A percentile compares a stretch with the other conserved stretches of the same genome.
Evolutionary conservation across 2,113 vertebrate genomes (phyloP).

Genomic region (Tragelaphus strepsiceros): DNA sequence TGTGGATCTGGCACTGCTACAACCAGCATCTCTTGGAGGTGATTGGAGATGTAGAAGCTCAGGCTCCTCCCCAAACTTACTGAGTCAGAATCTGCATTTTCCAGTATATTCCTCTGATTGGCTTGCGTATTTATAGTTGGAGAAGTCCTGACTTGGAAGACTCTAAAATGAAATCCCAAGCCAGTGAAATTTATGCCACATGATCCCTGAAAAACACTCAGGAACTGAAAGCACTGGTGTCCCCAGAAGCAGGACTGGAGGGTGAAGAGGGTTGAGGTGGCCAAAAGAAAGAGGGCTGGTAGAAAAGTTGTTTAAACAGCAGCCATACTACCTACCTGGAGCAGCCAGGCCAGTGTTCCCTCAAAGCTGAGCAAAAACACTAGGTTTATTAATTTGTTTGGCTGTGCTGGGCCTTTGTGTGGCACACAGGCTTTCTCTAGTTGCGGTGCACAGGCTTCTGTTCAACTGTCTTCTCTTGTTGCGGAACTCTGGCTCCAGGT

Average conservation of each 20-base stretch:
- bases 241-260: neutral
- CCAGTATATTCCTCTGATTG: neutral
- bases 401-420: neutral
- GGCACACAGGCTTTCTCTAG: neutral
- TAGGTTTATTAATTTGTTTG: neutral
- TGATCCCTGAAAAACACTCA: neutral
- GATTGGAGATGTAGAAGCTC: neutral
- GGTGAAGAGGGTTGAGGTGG: neutral
- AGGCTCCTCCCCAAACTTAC: neutral
- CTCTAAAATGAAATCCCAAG: neutral
- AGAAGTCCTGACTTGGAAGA: neutral
- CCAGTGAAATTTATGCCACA: neutral
- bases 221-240: neutral
- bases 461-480: neutral
- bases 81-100: neutral
- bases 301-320: neutral
- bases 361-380: neutral
- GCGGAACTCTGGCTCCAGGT: fast-evolving
- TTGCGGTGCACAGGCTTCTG: fast-evolving
- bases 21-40: neutral
- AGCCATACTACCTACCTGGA: neutral
- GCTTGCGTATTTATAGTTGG: neutral
- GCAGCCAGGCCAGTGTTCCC: neutral
- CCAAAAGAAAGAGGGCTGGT: neutral
- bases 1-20: neutral